Evolutionary conservation across 2,797 vertebrate genomes (phyloP).

Genomic region (Lagorchestes hirsutus): DNA sequence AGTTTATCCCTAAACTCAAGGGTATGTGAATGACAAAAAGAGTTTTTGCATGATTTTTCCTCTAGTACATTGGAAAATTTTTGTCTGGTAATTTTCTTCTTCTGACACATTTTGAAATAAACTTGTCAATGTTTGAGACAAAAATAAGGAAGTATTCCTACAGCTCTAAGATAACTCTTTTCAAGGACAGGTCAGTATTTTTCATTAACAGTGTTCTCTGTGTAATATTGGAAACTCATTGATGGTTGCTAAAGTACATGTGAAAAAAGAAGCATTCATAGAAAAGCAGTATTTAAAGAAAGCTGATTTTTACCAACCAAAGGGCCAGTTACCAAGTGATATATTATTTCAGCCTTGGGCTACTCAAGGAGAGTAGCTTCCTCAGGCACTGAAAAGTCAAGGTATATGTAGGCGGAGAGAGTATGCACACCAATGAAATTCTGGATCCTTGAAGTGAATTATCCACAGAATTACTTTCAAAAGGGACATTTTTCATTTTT

Average conservation of each 20-base stretch:
- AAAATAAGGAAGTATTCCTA: constrained; percentile 30
- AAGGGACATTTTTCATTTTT: constrained; percentile 16
- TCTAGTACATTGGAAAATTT: constrained; percentile 19
- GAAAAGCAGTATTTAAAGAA: background rate
- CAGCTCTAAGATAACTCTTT: background rate
- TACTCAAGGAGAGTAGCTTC: background rate
- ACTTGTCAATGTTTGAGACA: constrained; percentile 27
- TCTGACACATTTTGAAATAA: constrained; percentile 13
- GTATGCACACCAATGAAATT: background rate
- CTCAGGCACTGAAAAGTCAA: background rate
- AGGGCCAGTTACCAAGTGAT: background rate
- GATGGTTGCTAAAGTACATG: background rate
- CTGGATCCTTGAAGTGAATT: background rate
- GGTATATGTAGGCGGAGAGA: background rate
- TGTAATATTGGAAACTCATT: background rate
- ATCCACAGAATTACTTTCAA: background rate
- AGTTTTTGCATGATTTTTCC: background rate
- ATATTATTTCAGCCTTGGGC: background rate
- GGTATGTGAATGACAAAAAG: background rate
- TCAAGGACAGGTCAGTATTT: background rate
- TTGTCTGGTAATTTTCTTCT: background rate
- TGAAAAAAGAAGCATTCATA: constrained; percentile 8
- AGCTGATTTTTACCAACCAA: background rate
- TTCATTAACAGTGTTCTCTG: background rate
- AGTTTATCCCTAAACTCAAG: constrained; percentile 26